Conservation (phyloP, 2,113 vertebrate species). For the Machaerirhynchus nigripectus region DNA sequence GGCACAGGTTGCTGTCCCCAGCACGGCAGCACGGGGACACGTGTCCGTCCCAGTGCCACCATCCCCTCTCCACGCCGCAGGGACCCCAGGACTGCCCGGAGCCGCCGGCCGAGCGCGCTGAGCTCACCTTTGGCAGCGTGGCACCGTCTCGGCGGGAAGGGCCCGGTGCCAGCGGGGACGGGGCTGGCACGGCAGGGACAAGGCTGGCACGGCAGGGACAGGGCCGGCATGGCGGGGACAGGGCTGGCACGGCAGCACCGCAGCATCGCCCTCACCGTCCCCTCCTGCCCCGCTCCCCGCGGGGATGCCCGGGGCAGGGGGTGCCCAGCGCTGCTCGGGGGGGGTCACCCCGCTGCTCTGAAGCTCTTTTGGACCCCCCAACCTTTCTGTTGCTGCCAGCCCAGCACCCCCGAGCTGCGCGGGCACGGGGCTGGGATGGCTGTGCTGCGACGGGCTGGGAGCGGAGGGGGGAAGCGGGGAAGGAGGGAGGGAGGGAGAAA, state of each 20-base stretch:
- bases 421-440: neutral
- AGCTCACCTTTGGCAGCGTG: slow-evolving; percentile 50
- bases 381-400: neutral
- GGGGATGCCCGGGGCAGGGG: neutral
- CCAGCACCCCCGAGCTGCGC: neutral
- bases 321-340: neutral
- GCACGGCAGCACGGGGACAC: rapidly evolving
- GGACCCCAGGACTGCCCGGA: neutral
- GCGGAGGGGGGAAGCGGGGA: neutral
- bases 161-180: neutral
- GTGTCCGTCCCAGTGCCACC: neutral
- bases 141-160: neutral
- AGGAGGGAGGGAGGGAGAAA: neutral
- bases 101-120: neutral
- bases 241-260: neutral
- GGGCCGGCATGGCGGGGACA: too few species aligned
- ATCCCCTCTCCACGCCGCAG: rapidly evolving
- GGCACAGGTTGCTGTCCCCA: neutral
- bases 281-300: rapidly evolving
- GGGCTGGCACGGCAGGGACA: neutral
- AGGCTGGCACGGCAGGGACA: neutral
- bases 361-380: neutral
- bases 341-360: neutral
- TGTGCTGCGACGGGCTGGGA: slow-evolving; percentile 27
- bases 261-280: neutral